Percentiles rank a stretch among this genome's conserved stretches.
Evolutionary conservation across 2,888 invertebrate genomes (phyloP).

Genomic region (Xylocampa areola): DNA sequence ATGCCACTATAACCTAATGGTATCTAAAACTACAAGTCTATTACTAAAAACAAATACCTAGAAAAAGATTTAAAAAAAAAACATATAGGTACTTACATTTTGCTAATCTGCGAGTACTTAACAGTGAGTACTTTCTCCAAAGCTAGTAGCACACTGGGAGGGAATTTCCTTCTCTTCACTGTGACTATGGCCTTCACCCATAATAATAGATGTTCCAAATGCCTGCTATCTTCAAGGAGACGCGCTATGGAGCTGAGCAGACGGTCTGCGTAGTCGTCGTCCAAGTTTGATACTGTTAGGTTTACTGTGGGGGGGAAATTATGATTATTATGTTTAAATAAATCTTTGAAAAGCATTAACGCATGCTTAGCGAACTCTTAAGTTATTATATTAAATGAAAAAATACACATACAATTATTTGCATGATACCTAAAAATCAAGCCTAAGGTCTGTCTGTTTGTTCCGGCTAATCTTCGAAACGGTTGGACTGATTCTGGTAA

Average conservation of each 20-base stretch:
- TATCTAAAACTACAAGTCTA: no score
- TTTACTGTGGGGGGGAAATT: conserved; percentile 90
- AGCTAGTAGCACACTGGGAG: conserved; percentile 92
- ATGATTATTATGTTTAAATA: not conserved
- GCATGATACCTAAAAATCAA: no score
- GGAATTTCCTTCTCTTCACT: conserved; percentile 90
- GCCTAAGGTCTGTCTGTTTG: no score
- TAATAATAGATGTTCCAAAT: conserved; percentile 96
- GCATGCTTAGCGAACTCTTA: no score
- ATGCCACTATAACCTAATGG: no score
- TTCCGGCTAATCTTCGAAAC: no score
- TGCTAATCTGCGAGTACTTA: conserved; percentile 94
- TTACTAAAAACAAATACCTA: no score
- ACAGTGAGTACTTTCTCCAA: conserved; percentile 94
- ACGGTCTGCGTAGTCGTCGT: conserved; percentile 93
- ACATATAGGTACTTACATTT: conserved; percentile 92
- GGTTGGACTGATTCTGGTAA: no score
- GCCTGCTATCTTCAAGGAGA: conserved; percentile 93
- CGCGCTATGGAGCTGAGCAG: conserved; percentile 92
- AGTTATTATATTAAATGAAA: no score
- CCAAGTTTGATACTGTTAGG: conserved; percentile 92
- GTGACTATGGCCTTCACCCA: conserved; percentile 94
- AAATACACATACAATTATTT: no score
- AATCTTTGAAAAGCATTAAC: no score
- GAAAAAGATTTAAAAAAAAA: not conserved